Conservation (phyloP, 2,113 vertebrate species). For the Campylorhamphus procurvoides region DNA sequence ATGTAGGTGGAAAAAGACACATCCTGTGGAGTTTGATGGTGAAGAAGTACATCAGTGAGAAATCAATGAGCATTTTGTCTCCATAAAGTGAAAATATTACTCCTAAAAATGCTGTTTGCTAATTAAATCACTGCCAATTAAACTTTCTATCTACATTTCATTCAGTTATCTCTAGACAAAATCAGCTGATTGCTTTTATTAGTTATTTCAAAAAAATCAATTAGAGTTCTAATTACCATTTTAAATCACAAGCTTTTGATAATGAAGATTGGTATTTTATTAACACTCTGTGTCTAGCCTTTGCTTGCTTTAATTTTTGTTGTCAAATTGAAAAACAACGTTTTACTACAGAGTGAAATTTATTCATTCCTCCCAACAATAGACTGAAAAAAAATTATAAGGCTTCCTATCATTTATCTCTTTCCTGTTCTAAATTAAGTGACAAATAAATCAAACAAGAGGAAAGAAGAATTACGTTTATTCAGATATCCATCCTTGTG, state of each 20-base stretch:
- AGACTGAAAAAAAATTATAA: background rate
- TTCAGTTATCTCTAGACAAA: background rate
- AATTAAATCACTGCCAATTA: background rate
- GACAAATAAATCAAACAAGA: background rate
- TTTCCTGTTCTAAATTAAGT: background rate
- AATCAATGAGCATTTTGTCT: background rate
- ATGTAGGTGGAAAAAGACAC: background rate
- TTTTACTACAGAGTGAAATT: background rate
- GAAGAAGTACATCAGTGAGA: background rate
- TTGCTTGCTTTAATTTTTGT: background rate
- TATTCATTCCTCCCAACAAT: background rate
- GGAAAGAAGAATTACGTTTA: background rate
- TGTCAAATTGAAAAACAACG: background rate
- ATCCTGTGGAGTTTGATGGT: background rate
- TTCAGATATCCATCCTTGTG: background rate
- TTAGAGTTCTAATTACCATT: background rate
- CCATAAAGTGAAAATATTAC: background rate
- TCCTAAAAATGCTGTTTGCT: background rate
- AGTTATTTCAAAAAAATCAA: background rate
- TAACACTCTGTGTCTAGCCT: background rate
- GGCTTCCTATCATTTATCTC: background rate
- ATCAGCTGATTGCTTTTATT: background rate
- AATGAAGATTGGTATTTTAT: background rate
- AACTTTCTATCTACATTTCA: background rate
- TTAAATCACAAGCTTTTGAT: constrained; percentile 1